A percentile compares a stretch with the other conserved stretches of the same genome.
phyloP scores from a whole-genome alignment of 2,113 vertebrate genomes.

The Elanoides forficatus region DNA sequence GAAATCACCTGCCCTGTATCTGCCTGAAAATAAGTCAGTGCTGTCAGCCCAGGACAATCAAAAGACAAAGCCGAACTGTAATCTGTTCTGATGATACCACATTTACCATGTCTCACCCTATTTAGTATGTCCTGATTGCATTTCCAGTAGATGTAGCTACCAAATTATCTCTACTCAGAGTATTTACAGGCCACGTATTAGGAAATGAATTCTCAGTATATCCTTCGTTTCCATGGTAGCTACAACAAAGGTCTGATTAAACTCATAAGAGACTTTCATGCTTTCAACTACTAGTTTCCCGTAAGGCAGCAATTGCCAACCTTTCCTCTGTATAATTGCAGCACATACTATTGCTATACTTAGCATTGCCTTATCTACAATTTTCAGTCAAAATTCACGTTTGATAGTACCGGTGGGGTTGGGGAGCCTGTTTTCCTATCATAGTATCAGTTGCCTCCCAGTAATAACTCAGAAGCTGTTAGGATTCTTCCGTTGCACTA shows the following conservation, averaged over 20 bases:
- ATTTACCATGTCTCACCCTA: conserved; percentile 2
- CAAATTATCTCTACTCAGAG: conserved; percentile 44
- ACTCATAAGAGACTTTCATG: conserved; percentile 15
- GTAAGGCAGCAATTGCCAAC: conserved; percentile 12
- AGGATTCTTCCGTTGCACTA: not conserved
- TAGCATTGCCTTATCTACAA: not conserved
- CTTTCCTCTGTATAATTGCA: conserved; percentile 17
- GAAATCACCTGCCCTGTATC: not conserved
- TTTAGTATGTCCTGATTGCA: conserved; percentile 28
- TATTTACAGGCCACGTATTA: conserved; percentile 33
- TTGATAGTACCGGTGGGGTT: not conserved
- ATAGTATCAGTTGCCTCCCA: not conserved
- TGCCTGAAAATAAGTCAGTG: not conserved
- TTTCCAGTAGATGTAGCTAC: conserved; percentile 41
- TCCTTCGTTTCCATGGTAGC: conserved; percentile 51
- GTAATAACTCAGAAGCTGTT: not conserved
- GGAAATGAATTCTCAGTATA: conserved; percentile 38
- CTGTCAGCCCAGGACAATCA: conserved; percentile 5
- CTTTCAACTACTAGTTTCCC: conserved; percentile 25
- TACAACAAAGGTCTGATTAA: conserved; percentile 27
- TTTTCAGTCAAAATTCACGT: conserved; percentile 4
- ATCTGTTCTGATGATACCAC: conserved; percentile 15
- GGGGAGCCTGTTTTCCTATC: not conserved
- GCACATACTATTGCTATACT: not conserved
- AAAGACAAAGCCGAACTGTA: conserved; percentile 10